These are phyloP conservation scores for Penaeus indicus DNA, from an alignment of 1,140 invertebrate genomes.

Conservation along the genomic window DNA sequence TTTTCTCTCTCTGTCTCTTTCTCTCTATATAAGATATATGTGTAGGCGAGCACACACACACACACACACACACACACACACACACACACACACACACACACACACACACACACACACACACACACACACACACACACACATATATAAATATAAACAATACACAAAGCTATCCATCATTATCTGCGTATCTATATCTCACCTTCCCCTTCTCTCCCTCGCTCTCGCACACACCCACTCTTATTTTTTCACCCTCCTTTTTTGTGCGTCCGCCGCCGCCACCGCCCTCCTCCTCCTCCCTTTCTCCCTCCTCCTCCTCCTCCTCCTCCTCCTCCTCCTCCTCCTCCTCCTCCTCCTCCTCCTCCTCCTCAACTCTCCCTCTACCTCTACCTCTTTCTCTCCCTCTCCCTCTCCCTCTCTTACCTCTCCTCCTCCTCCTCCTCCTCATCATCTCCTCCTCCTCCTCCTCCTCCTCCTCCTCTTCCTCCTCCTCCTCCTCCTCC, in stretches of 20 bases:
- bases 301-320: background rate
- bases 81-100: no score
- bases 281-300: background rate
- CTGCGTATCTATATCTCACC: no score
- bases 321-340: background rate
- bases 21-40: no score
- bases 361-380: background rate
- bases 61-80: no score
- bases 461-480: background rate
- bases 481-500: background rate
- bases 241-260: background rate
- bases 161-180: no score
- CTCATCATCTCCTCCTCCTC: background rate
- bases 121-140: no score
- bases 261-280: background rate
- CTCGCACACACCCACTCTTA: background rate
- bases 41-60: no score
- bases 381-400: background rate
- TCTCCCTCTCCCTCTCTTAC: background rate
- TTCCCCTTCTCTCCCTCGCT: background rate
- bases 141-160: no score
- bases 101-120: no score
- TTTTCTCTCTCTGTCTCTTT: no score
- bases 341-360: background rate
- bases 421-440: background rate